A percentile compares a stretch with the other conserved stretches of the same genome.
These are phyloP conservation scores for Dipodomys spectabilis DNA, from an alignment of 2,113 vertebrate genomes.

Conservation along the genomic window DNA sequence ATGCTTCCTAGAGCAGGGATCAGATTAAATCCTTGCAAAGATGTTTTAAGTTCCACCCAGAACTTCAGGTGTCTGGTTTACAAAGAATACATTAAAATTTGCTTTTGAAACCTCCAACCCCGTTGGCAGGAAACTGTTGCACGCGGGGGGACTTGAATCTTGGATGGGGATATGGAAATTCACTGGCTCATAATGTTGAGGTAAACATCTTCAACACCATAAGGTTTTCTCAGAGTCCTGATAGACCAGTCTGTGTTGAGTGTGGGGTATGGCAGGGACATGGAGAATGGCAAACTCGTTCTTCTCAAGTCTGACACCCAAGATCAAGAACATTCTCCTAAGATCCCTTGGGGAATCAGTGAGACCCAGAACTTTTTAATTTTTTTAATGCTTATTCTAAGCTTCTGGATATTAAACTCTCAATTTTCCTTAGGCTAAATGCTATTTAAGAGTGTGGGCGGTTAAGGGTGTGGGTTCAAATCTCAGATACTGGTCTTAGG, in stretches of 20 bases:
- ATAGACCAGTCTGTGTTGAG: neutral
- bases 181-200: neutral
- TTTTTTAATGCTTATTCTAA: neutral
- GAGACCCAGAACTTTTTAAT: neutral
- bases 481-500: neutral
- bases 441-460: neutral
- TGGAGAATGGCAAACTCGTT: neutral
- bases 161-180: no score
- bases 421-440: constrained; percentile 36
- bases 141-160: no score
- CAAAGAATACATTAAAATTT: neutral
- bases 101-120: neutral
- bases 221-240: neutral
- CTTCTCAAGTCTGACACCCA: constrained; percentile 4
- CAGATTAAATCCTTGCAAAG: neutral
- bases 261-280: no score
- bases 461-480: constrained; percentile 27
- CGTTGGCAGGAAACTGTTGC: no score
- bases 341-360: neutral
- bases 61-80: neutral
- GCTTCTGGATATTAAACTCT: neutral
- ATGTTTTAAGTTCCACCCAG: neutral
- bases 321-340: neutral
- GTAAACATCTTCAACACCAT: neutral
- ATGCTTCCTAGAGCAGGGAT: neutral